Evolutionary conservation across 2,888 invertebrate species (phyloP), one percentile per base, ranked within the genome.

Genomic region (Lypha dubia): DNA sequence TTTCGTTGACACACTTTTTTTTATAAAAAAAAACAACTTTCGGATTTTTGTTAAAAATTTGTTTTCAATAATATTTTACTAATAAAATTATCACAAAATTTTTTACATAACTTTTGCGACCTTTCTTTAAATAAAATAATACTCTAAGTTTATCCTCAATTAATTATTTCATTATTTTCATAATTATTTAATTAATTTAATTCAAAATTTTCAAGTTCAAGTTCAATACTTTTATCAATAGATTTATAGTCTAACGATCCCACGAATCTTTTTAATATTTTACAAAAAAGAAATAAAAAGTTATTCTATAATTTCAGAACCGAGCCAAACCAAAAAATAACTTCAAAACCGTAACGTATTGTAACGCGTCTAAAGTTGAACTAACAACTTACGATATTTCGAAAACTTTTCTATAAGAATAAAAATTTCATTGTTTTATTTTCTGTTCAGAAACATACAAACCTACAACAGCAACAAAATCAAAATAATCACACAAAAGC

Each of bases 341-440:
- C 58, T 83, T 80, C 67, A 67, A 86, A 85, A 85, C 87, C 88
- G 89, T 89, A 89, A 87, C 88, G 89, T 88, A 88, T 86, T 86
- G 88, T 83, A 87, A 87, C 89, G 85, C 90, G 89, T 90, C 90
- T 91, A 89, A 90, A 89, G 87, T 88, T 89, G 89, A 89, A 90
- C 90, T 90, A 88, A 90, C 87, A 86, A 88, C 86, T 85, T 84
- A 83, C 70, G 76, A 77, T 79, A 81, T 80, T 84, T 73, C 76
- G 56, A 85, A 86, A 84, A 79, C 79, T 79, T 84, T 84, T 84
- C 86, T 84, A 87, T 90, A 90, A 90, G 90, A 90, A 90, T 90
- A 63, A 58, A 79, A 79, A 71, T 56, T 70, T 49, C 44, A 74
- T 51, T 79, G 65, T 67, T 56, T 75, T 51, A 46, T 87, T 87